Percentiles rank a stretch among this genome's conserved stretches.
phyloP scores from a whole-genome alignment of 2,113 vertebrate genomes.

The Recurvirostra avosetta region DNA sequence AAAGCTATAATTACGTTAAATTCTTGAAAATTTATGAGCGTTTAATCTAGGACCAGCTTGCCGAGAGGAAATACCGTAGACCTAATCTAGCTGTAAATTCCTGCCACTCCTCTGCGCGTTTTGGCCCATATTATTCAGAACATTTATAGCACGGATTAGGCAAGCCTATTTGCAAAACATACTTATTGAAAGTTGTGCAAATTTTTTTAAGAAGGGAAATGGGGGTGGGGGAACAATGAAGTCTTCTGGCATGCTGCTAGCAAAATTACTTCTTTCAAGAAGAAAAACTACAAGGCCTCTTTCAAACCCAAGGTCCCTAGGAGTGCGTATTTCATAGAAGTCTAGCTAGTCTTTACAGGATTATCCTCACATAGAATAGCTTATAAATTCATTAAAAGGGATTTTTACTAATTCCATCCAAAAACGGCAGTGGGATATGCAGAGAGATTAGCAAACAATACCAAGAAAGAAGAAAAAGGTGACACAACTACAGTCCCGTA shows the following conservation, averaged over 20 bases:
- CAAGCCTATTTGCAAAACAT: not conserved
- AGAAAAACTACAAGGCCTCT: not conserved
- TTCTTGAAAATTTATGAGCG: not conserved
- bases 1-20: not conserved
- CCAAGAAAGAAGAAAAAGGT: not conserved
- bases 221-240: not conserved
- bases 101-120: conserved; percentile 20
- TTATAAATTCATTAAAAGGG: conserved; percentile 6
- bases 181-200: not conserved
- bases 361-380: not conserved
- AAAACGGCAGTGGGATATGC: not conserved
- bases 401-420: not conserved
- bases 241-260: not conserved
- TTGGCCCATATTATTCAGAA: not conserved
- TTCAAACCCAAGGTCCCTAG: not conserved
- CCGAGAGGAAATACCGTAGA: conserved; percentile 22
- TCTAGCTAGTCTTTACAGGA: not conserved
- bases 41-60: conserved; percentile 17
- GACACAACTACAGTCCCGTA: not conserved
- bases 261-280: not conserved
- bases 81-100: conserved; percentile 46
- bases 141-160: not conserved
- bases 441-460: not conserved
- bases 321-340: not conserved
- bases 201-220: not conserved